Conservation (phyloP, 2,888 invertebrate genomes). For the Spodoptera littoralis region DNA sequence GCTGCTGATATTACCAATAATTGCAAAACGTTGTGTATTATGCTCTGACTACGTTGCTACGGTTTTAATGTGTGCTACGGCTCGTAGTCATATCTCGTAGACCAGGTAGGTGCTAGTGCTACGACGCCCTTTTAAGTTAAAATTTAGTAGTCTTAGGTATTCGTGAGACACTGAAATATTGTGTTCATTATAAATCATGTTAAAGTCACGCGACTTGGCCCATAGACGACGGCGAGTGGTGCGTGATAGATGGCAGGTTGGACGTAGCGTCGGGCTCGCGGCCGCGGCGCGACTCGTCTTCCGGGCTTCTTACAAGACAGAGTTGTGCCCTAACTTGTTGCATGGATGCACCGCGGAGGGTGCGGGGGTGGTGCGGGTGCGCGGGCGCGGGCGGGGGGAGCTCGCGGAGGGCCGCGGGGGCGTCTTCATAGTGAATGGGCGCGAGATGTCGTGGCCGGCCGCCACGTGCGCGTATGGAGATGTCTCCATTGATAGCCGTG, state of each 20-base stretch:
- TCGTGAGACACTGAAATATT: neutral
- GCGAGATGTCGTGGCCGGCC: constrained; percentile 87
- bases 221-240: constrained; percentile 3
- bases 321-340: constrained; percentile 86
- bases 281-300: constrained; percentile 64
- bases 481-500: constrained; percentile 87
- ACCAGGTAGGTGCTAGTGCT: constrained; percentile 24
- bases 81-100: constrained; percentile 29
- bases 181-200: constrained; percentile 2
- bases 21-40: constrained; percentile 32
- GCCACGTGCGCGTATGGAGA: constrained; percentile 87
- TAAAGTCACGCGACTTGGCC: neutral
- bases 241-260: constrained; percentile 9
- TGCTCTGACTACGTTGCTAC: constrained; percentile 37
- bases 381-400: constrained; percentile 57
- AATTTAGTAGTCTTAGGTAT: neutral
- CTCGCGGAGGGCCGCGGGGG: constrained; percentile 62
- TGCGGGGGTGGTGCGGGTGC: constrained; percentile 65
- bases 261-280: constrained; percentile 41
- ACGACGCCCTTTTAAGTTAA: constrained; percentile 20
- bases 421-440: constrained; percentile 88
- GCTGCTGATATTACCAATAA: constrained; percentile 47
- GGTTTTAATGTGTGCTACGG: constrained; percentile 32
- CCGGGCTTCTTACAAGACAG: constrained; percentile 82
- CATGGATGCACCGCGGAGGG: constrained; percentile 86